Percentiles rank a stretch among this genome's conserved stretches.
These are phyloP conservation scores for Tadarida brasiliensis DNA, from an alignment of 2,797 vertebrate species.

Conservation along the genomic window DNA sequence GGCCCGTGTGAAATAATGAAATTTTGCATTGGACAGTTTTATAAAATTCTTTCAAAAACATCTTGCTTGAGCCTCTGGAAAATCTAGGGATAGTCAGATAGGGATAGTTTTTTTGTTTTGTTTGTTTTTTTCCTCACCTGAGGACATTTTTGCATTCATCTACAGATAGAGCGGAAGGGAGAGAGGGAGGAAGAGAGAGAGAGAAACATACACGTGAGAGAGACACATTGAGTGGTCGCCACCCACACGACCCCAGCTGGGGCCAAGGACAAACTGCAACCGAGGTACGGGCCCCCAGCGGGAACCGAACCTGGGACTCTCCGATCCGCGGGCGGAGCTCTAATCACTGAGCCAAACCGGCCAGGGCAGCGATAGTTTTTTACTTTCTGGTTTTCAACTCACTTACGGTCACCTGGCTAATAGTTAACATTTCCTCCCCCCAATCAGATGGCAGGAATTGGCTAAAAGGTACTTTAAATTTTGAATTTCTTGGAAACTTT, in stretches of 20 bases:
- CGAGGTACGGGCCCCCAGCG: no score
- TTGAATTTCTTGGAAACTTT: slow-evolving; percentile 43
- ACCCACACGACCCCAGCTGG: no score
- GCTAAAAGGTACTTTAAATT: slow-evolving; percentile 51
- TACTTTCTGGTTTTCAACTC: not conserved
- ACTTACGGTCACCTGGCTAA: not conserved
- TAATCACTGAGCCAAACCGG: no score
- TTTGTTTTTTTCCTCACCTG: no score
- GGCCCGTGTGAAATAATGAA: not conserved
- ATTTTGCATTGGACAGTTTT: not conserved
- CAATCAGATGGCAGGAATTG: not conserved
- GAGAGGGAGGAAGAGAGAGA: no score
- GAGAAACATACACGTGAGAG: no score
- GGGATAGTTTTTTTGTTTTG: not conserved
- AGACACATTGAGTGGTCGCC: no score
- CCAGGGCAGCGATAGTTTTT: not conserved
- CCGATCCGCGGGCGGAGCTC: no score
- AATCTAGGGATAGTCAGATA: not conserved
- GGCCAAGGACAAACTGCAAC: no score
- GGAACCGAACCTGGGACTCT: no score
- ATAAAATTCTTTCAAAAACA: slow-evolving; percentile 11
- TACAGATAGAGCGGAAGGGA: no score
- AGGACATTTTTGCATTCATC: no score
- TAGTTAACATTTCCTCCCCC: not conserved
- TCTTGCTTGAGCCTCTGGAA: slow-evolving; percentile 10